A percentile compares a stretch with the other conserved stretches of the same genome.
Evolutionary conservation across 2,113 vertebrate species (phyloP).

Genomic region (Actenoides hombroni): DNA sequence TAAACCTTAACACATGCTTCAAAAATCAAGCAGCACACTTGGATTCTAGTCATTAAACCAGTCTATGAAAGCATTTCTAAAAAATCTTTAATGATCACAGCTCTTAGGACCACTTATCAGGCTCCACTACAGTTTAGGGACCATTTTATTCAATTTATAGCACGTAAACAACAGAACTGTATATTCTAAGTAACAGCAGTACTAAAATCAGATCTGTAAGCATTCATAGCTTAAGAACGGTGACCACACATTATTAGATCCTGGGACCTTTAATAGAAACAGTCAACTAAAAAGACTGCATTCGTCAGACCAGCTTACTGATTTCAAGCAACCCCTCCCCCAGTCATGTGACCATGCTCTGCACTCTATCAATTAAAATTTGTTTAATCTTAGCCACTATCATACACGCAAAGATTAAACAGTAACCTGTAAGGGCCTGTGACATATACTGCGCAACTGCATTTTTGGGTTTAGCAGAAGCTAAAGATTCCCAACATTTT

Average conservation of each 20-base stretch:
- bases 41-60: neutral
- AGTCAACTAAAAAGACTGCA: neutral
- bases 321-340: neutral
- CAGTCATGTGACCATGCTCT: neutral
- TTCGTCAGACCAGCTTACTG: neutral
- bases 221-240: neutral
- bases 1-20: neutral
- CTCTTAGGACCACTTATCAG: neutral
- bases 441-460: neutral
- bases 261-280: neutral
- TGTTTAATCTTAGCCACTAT: slow-evolving; percentile 32
- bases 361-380: slow-evolving; percentile 1
- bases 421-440: slow-evolving; percentile 5
- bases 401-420: slow-evolving; percentile 13
- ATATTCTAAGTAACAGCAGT: neutral
- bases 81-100: neutral
- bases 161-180: neutral
- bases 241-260: neutral
- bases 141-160: neutral
- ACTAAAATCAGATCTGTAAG: neutral
- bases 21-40: neutral
- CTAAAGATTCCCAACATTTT: neutral
- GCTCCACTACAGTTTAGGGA: neutral
- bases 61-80: neutral
- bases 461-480: neutral